Base-by-base conservation (phyloP, 2,797 vertebrate genomes). In the Decapterus maruadsi region DNA sequence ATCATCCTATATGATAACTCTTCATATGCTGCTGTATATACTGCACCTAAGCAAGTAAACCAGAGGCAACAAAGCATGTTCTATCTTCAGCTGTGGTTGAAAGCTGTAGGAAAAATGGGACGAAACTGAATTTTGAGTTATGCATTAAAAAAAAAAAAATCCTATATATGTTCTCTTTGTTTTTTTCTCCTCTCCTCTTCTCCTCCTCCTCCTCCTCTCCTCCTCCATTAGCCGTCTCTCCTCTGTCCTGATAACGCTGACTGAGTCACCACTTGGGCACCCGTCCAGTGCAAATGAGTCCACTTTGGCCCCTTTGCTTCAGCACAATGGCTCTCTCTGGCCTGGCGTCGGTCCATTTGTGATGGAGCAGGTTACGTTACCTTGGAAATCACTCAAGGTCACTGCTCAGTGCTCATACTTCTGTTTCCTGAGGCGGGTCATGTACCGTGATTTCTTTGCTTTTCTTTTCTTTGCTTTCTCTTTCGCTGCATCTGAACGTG, bases 311-410 rank as follows among this genome's bases (percentile, higher is more conserved):
- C 29, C 58, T 26, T 26, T 13, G 10, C 9, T 77, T 31, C 69
- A 46, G 62, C 31, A 31, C 9, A 56, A 64, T 78, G 77, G 43
- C 77, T 83, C 67, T 48, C 68, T 26, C 26, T 3, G 26, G 6
- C 34, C 60, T 67, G 80, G 80, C 66, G 0, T 19, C 6, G 34
- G 29, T 77, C 83, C 87, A 78, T 69, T 77, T 58, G 26, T 51
- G 61, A 82, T 59, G 66, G 61, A 75, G 78, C 31, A 48, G 51
- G 55, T 64, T 74, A 19, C 68, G 65, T 55, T 59, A 55, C 69
- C 61, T 66, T 9, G 0, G 59, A 66, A 58, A 80, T 83, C 67
- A 51, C 68, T 86, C 75, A 86, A 88, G 79, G 85, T 88, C 78
- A 76, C 68, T 1, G 62, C 36, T 83, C 68, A 73, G 61, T 76